Conservation (phyloP, 2,113 vertebrate species). For the Pachyramphus minor region DNA sequence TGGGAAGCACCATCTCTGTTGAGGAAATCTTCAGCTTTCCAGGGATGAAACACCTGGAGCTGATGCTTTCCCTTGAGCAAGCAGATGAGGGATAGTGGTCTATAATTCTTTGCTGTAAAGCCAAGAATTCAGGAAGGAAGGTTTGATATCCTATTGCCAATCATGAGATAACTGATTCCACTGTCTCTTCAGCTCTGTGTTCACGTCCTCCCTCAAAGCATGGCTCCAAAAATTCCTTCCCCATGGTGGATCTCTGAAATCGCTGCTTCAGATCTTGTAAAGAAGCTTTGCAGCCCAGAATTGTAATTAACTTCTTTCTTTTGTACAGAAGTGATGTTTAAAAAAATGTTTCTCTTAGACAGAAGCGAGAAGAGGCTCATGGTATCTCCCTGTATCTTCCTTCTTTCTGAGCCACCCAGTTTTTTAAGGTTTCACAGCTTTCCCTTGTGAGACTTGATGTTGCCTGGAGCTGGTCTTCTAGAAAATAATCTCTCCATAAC, state of each 20-base stretch:
- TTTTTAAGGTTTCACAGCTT: background rate
- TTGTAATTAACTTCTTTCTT: background rate
- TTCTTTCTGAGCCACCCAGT: background rate
- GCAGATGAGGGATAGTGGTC: background rate
- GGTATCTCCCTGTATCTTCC: background rate
- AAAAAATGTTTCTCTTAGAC: background rate
- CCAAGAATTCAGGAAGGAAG: background rate
- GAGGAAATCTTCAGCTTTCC: background rate
- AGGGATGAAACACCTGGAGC: background rate
- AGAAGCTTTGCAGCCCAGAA: background rate
- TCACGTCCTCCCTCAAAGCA: background rate
- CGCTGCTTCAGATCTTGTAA: background rate
- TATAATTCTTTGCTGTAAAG: background rate
- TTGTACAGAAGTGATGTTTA: background rate
- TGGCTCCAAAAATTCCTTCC: background rate
- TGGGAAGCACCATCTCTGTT: background rate
- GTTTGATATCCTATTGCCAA: background rate
- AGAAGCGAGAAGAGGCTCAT: background rate
- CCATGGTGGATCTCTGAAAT: background rate
- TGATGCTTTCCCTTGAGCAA: background rate
- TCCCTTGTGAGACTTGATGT: background rate
- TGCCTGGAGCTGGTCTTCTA: slow-evolving; percentile 23
- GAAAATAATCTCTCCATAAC: background rate
- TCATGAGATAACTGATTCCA: background rate
- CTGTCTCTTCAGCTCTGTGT: background rate